phyloP scores from a whole-genome alignment of 1,140 invertebrate species.

The Laupala kohalensis region DNA sequence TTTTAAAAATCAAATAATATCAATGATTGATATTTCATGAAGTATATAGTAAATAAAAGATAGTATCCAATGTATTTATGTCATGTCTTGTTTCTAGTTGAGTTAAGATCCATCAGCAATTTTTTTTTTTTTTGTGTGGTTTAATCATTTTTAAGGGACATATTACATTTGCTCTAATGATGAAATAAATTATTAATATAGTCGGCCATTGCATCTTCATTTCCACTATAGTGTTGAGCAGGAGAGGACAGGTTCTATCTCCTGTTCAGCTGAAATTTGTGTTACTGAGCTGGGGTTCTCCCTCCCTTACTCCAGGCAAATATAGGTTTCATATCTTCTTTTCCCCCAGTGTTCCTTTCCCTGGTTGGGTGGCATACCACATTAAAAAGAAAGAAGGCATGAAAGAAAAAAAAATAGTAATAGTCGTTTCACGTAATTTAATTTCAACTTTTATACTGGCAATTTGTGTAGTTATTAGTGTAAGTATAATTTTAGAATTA shows the following conservation, averaged over 20 bases:
- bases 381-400: neutral
- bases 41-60: neutral
- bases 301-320: too few species aligned
- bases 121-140: neutral
- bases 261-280: too few species aligned
- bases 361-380: too few species aligned
- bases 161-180: neutral
- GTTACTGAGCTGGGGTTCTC: too few species aligned
- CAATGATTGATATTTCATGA: neutral
- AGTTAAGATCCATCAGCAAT: neutral
- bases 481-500: slow-evolving; percentile 13
- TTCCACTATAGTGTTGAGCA: too few species aligned
- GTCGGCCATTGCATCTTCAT: too few species aligned
- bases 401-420: neutral
- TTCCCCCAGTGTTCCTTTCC: neutral
- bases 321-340: too few species aligned
- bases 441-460: slow-evolving; percentile 1
- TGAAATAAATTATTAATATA: too few species aligned
- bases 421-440: neutral
- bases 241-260: too few species aligned
- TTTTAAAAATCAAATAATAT: too few species aligned
- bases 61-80: neutral
- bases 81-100: neutral
- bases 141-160: neutral
- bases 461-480: slow-evolving; percentile 4